Evolutionary conservation across 2,888 invertebrate genomes (phyloP).

Genomic region (Leucozona laternaria): DNA sequence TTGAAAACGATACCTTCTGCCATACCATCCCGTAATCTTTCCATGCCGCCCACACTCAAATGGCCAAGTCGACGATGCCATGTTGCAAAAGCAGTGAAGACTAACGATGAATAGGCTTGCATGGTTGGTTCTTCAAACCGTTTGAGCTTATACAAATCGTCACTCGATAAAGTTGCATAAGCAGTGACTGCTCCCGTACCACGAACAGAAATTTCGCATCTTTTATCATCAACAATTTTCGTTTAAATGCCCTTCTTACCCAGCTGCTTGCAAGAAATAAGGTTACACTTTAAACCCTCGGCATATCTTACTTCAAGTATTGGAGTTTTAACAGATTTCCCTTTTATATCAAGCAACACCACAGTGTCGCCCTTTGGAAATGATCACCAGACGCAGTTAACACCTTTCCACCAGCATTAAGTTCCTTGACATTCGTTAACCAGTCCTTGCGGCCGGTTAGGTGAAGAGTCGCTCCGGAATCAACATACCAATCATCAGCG

Average conservation of each 20-base stretch:
- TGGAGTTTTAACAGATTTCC: slow-evolving; percentile 14
- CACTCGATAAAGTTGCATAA: no score
- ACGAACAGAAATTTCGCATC: not conserved
- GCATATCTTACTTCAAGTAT: slow-evolving; percentile 30
- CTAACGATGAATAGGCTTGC: no score
- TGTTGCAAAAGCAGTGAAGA: no score
- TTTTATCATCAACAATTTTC: no score
- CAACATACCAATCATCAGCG: slow-evolving; percentile 1
- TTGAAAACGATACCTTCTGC: slow-evolving; percentile 14
- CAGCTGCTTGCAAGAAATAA: no score
- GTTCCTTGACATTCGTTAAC: slow-evolving; percentile 1
- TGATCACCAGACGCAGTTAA: slow-evolving; percentile 31
- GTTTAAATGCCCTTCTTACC: no score
- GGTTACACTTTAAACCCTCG: slow-evolving; percentile 26
- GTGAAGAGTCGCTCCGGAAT: slow-evolving; percentile 31
- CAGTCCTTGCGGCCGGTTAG: slow-evolving; percentile 29
- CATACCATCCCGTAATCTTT: slow-evolving; percentile 1
- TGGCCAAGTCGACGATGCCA: no score
- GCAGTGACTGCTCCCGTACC: no score
- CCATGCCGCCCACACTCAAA: no score
- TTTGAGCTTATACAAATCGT: no score
- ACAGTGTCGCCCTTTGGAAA: slow-evolving; percentile 32
- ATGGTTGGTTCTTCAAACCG: no score
- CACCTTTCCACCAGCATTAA: slow-evolving; percentile 24
- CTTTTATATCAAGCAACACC: slow-evolving; percentile 22